Evolutionary conservation across 1,140 invertebrate species (phyloP), one percentile per base, ranked within the genome.

Genomic region (Drosophila willistoni): DNA sequence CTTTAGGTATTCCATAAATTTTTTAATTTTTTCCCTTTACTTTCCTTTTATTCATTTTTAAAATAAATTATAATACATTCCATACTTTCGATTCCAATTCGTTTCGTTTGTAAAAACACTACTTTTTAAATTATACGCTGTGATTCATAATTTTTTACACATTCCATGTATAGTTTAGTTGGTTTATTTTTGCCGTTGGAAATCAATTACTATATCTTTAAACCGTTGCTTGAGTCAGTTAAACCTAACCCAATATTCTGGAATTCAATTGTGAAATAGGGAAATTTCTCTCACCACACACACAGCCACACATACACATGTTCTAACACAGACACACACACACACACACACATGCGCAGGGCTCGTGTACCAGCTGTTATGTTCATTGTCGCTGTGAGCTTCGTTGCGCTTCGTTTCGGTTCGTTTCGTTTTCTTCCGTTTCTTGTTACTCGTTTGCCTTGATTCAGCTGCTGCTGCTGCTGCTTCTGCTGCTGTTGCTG

Each of bases 321-420:
- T 17, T 7, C 9, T 12, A 36, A 47, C 2, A 47, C 14, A 51
- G 2, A 51, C 44, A 51, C 17, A 51, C 7, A 57, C 25, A 36
- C 68, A 79, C 73, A n/a, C n/a, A 81, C 62, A 81, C 66, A 85
- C 77, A 85, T 71, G 70, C 68, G 75, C 78, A 81, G 55, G 55
- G 44, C 55, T 64, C 9, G 44, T 51, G 19, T 54, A 62, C 68
- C 81, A 85, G 81, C 81, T 84, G 81, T 84, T 69, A 59, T 29
- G 57, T 29, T 60, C 62, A 14, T 42, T 56, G 41, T 44, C 29
- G 62, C 56, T 73, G 68, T 47, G 60, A 51, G 44, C 44, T 51
- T 51, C 44, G 44, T 22, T 22, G 17, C 3, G 17, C 17, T 51
- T 39, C 44, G 44, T 51, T 51, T 51, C 44, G 17, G 44, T 51